Evolutionary conservation across 1,140 invertebrate species (phyloP).

Genomic region (Cydia splendana): DNA sequence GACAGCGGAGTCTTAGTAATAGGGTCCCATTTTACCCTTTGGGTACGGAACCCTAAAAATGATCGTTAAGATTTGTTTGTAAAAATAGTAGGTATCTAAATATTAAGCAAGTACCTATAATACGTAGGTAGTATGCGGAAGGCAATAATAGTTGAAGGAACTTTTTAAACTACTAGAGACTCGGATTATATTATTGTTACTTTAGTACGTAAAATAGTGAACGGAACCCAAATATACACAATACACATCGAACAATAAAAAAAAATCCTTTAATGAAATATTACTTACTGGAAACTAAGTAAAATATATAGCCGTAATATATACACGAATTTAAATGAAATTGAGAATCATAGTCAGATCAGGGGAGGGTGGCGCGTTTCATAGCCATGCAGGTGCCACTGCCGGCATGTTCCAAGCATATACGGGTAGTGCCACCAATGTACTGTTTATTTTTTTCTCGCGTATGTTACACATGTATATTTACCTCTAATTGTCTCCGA

Average conservation of each 20-base stretch:
- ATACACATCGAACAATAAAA: neutral
- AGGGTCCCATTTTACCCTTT: too few relatives aligned
- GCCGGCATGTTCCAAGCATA: slow-evolving; percentile 56
- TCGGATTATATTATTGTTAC: too few relatives aligned
- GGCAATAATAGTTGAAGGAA: too few relatives aligned
- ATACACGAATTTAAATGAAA: slow-evolving; percentile 46
- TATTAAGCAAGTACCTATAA: too few relatives aligned
- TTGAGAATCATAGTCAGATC: slow-evolving; percentile 45
- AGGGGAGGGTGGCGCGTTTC: slow-evolving; percentile 42
- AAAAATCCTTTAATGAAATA: slow-evolving; percentile 30
- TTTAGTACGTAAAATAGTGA: too few relatives aligned
- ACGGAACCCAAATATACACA: neutral
- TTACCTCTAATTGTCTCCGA: too few relatives aligned
- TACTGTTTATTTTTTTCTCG: neutral
- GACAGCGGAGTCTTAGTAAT: too few relatives aligned
- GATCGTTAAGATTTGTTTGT: too few relatives aligned
- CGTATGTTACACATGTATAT: neutral
- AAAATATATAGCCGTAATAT: neutral
- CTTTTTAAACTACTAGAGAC: too few relatives aligned
- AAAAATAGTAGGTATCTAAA: too few relatives aligned
- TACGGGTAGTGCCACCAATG: slow-evolving; percentile 36
- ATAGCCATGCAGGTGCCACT: slow-evolving; percentile 53
- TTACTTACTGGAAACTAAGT: neutral
- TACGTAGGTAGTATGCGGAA: too few relatives aligned
- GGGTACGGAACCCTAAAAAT: too few relatives aligned